Percentiles rank a stretch among this genome's conserved stretches.
Evolutionary conservation across 2,797 vertebrate species (phyloP).

Genomic region (Pseudochirops corinnae): DNA sequence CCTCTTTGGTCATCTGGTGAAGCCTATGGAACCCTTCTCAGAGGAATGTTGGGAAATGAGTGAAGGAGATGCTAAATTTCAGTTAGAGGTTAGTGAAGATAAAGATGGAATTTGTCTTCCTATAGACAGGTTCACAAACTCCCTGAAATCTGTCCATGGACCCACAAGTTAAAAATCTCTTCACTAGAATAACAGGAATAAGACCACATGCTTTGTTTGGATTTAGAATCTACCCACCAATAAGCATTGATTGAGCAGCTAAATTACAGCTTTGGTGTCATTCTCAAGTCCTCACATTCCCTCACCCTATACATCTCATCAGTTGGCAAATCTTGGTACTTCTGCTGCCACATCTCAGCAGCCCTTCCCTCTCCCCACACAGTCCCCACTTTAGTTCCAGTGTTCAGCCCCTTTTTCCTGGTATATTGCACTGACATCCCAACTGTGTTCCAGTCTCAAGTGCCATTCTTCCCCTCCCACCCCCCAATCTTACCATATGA

Average conservation of each 20-base stretch:
- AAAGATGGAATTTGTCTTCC: not conserved
- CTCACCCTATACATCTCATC: not conserved
- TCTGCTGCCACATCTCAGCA: not conserved
- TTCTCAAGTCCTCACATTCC: not conserved
- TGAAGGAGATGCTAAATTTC: not conserved
- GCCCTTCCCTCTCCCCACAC: not conserved
- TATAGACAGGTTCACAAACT: not conserved
- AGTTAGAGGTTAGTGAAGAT: not conserved
- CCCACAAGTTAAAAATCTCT: not conserved
- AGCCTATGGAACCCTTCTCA: too few species aligned
- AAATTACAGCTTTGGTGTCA: not conserved
- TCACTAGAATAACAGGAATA: not conserved
- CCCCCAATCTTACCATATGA: not conserved
- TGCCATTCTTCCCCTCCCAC: rapidly evolving
- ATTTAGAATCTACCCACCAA: not conserved
- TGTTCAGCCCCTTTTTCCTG: not conserved
- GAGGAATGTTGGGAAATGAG: not conserved
- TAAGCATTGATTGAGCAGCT: not conserved
- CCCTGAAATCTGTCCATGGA: not conserved
- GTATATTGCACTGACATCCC: not conserved
- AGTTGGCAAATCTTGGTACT: not conserved
- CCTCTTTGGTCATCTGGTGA: not conserved
- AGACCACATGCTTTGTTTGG: not conserved
- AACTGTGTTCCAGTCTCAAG: not conserved
- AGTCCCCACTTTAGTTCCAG: not conserved